Conservation (phyloP, 1,140 invertebrate genomes). For the Drosophila prosaltans region DNA sequence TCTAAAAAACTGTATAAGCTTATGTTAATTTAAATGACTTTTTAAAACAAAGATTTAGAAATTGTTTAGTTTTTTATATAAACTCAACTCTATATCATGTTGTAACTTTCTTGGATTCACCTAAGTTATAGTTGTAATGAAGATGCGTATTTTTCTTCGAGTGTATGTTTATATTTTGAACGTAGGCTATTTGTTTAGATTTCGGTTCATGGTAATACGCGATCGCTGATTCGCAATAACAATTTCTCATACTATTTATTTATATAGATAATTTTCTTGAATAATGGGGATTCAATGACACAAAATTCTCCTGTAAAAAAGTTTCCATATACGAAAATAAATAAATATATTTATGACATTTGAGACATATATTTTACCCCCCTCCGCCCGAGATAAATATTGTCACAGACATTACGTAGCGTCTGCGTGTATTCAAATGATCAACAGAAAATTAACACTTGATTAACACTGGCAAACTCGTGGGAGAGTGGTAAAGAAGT, state of each 20-base stretch:
- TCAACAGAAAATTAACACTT: slow-evolving; percentile 9
- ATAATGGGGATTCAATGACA: slow-evolving; percentile 51
- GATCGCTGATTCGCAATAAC: slow-evolving; percentile 10
- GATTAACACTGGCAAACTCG: slow-evolving; percentile 8
- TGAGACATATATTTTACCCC: background rate
- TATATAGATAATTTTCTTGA: slow-evolving; percentile 49
- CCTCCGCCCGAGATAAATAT: background rate
- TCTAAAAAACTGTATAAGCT: too few species aligned
- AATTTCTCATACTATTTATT: slow-evolving; percentile 47
- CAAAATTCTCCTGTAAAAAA: slow-evolving; percentile 49
- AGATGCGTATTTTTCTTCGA: background rate
- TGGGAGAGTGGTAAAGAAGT: slow-evolving; percentile 10
- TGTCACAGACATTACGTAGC: slow-evolving; percentile 15
- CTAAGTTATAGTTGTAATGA: too few species aligned
- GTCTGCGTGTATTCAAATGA: slow-evolving; percentile 17
- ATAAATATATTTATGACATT: background rate
- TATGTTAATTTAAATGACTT: too few species aligned
- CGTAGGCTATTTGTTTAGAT: slow-evolving; percentile 14
- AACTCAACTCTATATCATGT: too few species aligned
- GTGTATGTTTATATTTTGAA: slow-evolving; percentile 23
- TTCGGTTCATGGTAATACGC: slow-evolving; percentile 45
- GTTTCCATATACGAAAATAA: slow-evolving; percentile 30
- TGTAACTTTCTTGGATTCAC: too few species aligned
- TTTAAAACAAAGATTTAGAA: too few species aligned
- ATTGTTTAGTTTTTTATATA: too few species aligned